Evolutionary conservation across 1,140 invertebrate species (phyloP).

Genomic region (Drosophila novamexicana): DNA sequence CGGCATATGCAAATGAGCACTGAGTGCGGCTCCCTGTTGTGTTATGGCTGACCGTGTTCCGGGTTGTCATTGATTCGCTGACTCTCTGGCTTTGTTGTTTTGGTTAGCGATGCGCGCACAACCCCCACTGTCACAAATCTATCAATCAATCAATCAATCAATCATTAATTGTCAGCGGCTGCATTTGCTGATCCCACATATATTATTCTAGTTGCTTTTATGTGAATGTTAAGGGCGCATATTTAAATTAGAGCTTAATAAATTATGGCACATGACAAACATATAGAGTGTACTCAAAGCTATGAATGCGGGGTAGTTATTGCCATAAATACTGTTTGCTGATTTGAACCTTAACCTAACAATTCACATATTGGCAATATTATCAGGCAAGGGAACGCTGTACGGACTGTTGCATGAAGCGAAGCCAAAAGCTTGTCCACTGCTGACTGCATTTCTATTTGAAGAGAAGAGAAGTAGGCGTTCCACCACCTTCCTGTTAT

Average conservation of each 20-base stretch:
- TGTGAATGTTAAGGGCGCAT: slow-evolving; percentile 28
- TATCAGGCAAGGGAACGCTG: background rate
- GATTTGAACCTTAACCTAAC: too few relatives aligned
- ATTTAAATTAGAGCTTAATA: slow-evolving; percentile 54
- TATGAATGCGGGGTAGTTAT: too few relatives aligned
- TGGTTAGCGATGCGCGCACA: slow-evolving; percentile 5
- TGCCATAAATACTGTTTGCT: too few relatives aligned
- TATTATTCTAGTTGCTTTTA: background rate
- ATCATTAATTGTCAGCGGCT: slow-evolving; percentile 75
- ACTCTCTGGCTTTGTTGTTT: background rate
- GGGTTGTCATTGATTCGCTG: background rate
- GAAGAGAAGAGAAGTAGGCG: background rate
- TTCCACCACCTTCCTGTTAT: slow-evolving; percentile 41
- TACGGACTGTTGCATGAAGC: slow-evolving; percentile 2
- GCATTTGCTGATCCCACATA: slow-evolving; percentile 5
- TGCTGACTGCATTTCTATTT: slow-evolving; percentile 27
- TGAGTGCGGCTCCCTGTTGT: slow-evolving; percentile 18
- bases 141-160: slow-evolving; percentile 40
- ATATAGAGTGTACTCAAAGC: too few relatives aligned
- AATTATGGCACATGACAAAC: slow-evolving; percentile 33
- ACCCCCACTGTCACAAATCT: slow-evolving; percentile 37
- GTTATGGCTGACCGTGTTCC: slow-evolving; percentile 8
- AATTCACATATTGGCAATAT: too few relatives aligned
- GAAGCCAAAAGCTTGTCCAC: background rate
- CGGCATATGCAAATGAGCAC: slow-evolving; percentile 68